phyloP scores from a whole-genome alignment of 2,797 vertebrate genomes.

The Echeneis naucrates region DNA sequence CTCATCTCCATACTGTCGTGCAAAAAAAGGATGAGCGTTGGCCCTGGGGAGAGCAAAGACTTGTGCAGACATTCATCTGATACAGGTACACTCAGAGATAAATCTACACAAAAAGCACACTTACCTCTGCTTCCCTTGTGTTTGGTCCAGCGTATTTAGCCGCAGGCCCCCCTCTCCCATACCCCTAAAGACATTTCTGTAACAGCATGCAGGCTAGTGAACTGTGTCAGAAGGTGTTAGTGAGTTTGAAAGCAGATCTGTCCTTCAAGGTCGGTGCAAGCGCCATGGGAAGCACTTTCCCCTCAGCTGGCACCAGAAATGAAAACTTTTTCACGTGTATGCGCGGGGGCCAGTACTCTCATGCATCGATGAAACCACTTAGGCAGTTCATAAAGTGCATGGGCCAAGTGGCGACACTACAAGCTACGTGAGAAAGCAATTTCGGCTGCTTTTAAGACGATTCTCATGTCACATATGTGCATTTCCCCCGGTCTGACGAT shows the following conservation, averaged over 20 bases:
- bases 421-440: slow-evolving; percentile 45
- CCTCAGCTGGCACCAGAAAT: slow-evolving; percentile 65
- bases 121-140: slow-evolving; percentile 58
- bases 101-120: slow-evolving; percentile 56
- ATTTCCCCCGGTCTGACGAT: neutral
- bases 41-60: slow-evolving; percentile 26
- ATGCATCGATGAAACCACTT: slow-evolving; percentile 78
- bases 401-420: slow-evolving; percentile 60
- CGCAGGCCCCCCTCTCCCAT: slow-evolving; percentile 57
- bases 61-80: slow-evolving; percentile 66
- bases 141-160: slow-evolving; percentile 68
- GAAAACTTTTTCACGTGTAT: slow-evolving; percentile 63
- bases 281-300: slow-evolving; percentile 72
- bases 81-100: slow-evolving; percentile 67
- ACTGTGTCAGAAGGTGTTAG: slow-evolving; percentile 82
- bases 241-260: slow-evolving; percentile 85
- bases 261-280: slow-evolving; percentile 75
- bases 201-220: slow-evolving; percentile 82
- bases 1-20: slow-evolving; percentile 62
- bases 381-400: slow-evolving; percentile 71
- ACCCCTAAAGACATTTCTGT: slow-evolving; percentile 74
- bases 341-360: slow-evolving; percentile 59
- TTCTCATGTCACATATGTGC: slow-evolving; percentile 6
- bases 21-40: slow-evolving; percentile 57
- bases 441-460: slow-evolving; percentile 9